phyloP scores from a whole-genome alignment of 2,113 vertebrate genomes.

The Chloebia gouldiae region DNA sequence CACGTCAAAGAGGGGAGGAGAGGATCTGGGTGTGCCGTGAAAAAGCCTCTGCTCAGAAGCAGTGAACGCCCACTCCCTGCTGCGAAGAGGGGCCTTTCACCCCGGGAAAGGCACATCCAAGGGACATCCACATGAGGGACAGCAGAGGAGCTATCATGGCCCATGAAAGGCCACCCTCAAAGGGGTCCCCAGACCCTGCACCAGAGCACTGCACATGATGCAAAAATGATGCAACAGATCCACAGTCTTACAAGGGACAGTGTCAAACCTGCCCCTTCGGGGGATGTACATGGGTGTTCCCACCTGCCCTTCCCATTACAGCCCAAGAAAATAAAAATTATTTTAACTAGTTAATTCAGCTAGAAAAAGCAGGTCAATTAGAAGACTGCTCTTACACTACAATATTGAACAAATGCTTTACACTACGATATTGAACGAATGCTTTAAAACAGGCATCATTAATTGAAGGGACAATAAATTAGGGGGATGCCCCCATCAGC shows the following conservation, averaged over 20 bases:
- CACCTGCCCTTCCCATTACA: not conserved
- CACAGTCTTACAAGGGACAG: not conserved
- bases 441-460: not conserved
- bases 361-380: not conserved
- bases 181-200: not conserved
- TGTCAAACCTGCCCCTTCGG: not conserved
- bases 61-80: rapidly evolving
- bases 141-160: not conserved
- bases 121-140: not conserved
- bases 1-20: not conserved
- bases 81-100: not conserved
- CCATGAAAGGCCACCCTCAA: not conserved
- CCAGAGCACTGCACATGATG: not conserved
- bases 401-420: not conserved
- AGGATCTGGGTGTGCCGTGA: not conserved
- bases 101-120: not conserved
- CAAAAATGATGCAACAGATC: not conserved
- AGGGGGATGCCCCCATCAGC: not conserved
- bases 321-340: not conserved
- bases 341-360: not conserved
- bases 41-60: not conserved
- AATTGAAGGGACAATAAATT: not conserved
- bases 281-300: not conserved
- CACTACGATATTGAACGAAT: not conserved
- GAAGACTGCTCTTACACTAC: not conserved